phyloP scores from a whole-genome alignment of 2,797 vertebrate species.

The Anguilla anguilla region DNA sequence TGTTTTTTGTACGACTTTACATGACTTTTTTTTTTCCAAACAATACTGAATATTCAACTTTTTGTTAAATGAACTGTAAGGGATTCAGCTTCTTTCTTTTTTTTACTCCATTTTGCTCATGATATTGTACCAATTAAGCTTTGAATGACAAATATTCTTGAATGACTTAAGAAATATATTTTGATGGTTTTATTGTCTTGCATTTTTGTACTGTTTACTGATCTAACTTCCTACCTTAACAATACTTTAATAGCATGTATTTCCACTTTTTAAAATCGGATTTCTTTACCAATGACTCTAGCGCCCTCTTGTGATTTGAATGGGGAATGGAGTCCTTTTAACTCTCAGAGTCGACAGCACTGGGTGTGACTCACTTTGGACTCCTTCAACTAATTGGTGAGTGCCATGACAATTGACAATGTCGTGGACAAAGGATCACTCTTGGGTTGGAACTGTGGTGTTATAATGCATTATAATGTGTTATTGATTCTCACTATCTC shows the following conservation, averaged over 20 bases:
- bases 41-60: no score
- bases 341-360: background rate
- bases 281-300: background rate
- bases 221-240: background rate
- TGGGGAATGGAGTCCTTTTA: background rate
- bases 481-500: no score
- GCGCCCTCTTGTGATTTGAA: slow-evolving; percentile 14
- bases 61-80: no score
- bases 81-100: no score
- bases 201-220: background rate
- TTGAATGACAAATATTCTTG: background rate
- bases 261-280: background rate
- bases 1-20: background rate
- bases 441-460: no score
- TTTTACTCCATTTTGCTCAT: no score
- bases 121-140: background rate
- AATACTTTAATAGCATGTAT: background rate
- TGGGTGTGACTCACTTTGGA: background rate
- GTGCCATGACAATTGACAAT: background rate
- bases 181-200: background rate
- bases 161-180: background rate
- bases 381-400: background rate
- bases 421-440: no score
- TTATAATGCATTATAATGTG: no score
- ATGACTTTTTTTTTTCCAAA: no score